These are phyloP conservation scores for Prosopocoilus inquinatus DNA, from an alignment of 2,888 invertebrate genomes.

Conservation along the genomic window DNA sequence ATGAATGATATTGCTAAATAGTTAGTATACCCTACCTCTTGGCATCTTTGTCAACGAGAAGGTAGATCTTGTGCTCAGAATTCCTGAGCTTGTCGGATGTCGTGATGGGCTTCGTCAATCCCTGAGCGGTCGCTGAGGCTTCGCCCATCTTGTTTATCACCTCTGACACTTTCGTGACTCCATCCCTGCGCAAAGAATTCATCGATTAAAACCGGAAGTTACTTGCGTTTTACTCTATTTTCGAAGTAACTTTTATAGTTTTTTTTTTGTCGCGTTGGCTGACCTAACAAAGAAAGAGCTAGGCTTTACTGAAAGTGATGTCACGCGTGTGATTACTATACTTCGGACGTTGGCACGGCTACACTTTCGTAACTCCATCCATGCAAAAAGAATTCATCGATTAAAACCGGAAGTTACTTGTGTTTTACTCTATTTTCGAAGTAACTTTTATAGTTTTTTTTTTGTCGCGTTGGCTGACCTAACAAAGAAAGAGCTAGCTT, in stretches of 20 bases:
- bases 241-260: no score
- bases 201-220: neutral
- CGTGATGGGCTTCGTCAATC: constrained; percentile 70
- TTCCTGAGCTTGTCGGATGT: constrained; percentile 66
- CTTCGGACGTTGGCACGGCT: no score
- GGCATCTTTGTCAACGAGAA: constrained; percentile 54
- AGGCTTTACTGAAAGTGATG: no score
- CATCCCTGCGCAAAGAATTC: constrained; percentile 54
- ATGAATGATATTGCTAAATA: no score
- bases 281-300: no score
- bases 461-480: no score
- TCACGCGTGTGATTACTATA: no score
- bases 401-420: neutral
- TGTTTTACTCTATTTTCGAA: no score
- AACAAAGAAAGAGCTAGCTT: no score
- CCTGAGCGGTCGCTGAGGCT: constrained; percentile 72
- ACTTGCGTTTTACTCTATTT: no score
- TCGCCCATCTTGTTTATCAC: constrained; percentile 70
- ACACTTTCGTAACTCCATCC: constrained; percentile 60
- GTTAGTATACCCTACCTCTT: constrained; percentile 56
- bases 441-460: no score
- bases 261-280: no score
- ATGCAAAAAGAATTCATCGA: constrained; percentile 47
- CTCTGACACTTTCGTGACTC: constrained; percentile 59
- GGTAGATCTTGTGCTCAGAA: constrained; percentile 57